Conservation (phyloP, 2,113 vertebrate species). For the Channa maculata region DNA sequence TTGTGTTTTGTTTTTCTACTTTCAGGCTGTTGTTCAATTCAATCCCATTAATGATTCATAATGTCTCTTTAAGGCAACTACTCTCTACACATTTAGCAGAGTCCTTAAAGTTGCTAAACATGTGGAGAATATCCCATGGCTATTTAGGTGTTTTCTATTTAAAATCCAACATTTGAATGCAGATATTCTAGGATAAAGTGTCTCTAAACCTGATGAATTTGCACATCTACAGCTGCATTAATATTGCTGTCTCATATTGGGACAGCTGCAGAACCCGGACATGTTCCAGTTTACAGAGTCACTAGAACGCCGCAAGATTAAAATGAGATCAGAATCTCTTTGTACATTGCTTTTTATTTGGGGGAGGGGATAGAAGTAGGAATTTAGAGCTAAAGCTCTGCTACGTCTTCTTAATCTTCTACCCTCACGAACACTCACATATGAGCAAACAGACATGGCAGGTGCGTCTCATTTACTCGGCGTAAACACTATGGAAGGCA, state of each 20-base stretch:
- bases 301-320: not conserved
- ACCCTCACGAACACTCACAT: not conserved
- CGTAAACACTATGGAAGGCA: conserved; percentile 10
- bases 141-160: not conserved
- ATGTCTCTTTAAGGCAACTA: conserved; percentile 6
- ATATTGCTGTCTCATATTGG: not conserved
- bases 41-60: conserved; percentile 18
- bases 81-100: conserved; percentile 8
- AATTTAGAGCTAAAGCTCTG: too few species aligned
- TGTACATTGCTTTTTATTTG: too few species aligned
- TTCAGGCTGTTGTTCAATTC: conserved; percentile 1
- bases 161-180: too few species aligned
- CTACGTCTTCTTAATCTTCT: not conserved
- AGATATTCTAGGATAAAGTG: not conserved
- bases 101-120: not conserved
- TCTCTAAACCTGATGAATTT: not conserved
- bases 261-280: not conserved
- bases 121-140: not conserved
- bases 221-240: not conserved
- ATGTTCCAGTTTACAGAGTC: not conserved
- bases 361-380: too few species aligned
- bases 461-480: not conserved
- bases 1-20: not conserved
- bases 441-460: not conserved
- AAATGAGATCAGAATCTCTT: too few species aligned